Evolutionary conservation across 2,797 vertebrate species (phyloP), one percentile per base, ranked within the genome.

Genomic region (Sebastes goodei): DNA sequence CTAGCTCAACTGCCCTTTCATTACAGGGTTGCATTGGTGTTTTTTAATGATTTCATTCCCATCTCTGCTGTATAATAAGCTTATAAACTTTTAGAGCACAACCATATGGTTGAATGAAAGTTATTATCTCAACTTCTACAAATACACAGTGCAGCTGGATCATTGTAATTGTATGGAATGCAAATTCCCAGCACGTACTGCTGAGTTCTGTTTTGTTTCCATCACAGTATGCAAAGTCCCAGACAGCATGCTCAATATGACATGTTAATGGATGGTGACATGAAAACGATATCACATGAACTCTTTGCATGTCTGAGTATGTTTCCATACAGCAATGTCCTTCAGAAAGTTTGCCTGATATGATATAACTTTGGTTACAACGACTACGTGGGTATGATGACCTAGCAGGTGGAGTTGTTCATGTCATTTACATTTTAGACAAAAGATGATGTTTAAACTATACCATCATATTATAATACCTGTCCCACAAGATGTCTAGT

Each of bases 141-240:
- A 60, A 65, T 10, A n/a, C 12, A 57, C 1, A 65, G 14, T 4
- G 15, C 21, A 49, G 11, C 32, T 33, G 68, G 42, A 30, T 69
- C 5, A 7, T 32, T 76, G 21, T 27, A 17, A 9, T 52, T 63
- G 3, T 29, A 20, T 32, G 5, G 10, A 53, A 76, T 68, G 32
- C 10, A 65, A 1, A 64, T 72, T 3, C 23, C 42, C 17, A 12
- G 17, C n/a, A 15, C 0, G 2, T 20, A 17, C 11, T 5, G 23
- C 30, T 3, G 2, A 6, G 7, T 14, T 49, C 17, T 53, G 32
- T 15, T 71, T 59, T 10, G 29, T 74, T 67, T 75, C 15, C 33
- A 33, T 30, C 17, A 10, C 12, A 14, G n/a, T 55, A 76, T 78
- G 78, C 56, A 81, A 71, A 83, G 23, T 53, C 30, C 7, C 20